Percentiles rank a stretch among this genome's conserved stretches.
These are phyloP conservation scores for Chromis chromis DNA, from an alignment of 2,797 vertebrate genomes.

Conservation along the genomic window DNA sequence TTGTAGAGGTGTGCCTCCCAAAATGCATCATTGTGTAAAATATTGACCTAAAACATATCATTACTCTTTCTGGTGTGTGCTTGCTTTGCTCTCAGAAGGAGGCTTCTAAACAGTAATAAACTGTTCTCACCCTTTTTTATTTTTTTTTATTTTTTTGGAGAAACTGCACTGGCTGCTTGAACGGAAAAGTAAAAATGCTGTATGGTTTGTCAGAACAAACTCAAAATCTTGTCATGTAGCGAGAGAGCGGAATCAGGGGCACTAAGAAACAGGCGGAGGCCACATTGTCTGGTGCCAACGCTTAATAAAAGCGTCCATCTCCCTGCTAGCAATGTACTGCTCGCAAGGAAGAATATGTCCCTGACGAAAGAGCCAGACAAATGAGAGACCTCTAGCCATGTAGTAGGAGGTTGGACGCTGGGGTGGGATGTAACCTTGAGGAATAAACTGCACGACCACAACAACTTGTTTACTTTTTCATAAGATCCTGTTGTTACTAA, in stretches of 20 bases:
- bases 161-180: slow-evolving; percentile 20
- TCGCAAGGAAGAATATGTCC: slow-evolving; percentile 86
- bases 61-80: slow-evolving; percentile 91
- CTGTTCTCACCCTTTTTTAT: slow-evolving; percentile 62
- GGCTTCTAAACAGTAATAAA: slow-evolving; percentile 93
- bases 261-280: slow-evolving; percentile 83
- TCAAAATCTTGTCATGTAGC: slow-evolving; percentile 85
- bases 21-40: slow-evolving; percentile 96
- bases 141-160: slow-evolving; percentile 31
- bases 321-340: slow-evolving; percentile 81
- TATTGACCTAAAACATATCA: slow-evolving; percentile 94
- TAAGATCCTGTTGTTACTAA: slow-evolving; percentile 36
- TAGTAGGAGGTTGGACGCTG: slow-evolving; percentile 58
- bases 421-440: slow-evolving; percentile 85
- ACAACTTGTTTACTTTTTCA: slow-evolving; percentile 60
- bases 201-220: slow-evolving; percentile 85
- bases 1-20: slow-evolving; percentile 88
- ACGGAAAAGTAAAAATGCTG: slow-evolving; percentile 67
- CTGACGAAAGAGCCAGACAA: slow-evolving; percentile 88
- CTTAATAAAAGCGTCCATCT: slow-evolving; percentile 88
- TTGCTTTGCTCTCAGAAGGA: slow-evolving; percentile 88
- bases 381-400: slow-evolving; percentile 80
- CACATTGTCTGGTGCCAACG: slow-evolving; percentile 84
- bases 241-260: slow-evolving; percentile 73
- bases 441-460: slow-evolving; percentile 42